phyloP scores from a whole-genome alignment of 2,888 invertebrate genomes.

The Caprella mutica region DNA sequence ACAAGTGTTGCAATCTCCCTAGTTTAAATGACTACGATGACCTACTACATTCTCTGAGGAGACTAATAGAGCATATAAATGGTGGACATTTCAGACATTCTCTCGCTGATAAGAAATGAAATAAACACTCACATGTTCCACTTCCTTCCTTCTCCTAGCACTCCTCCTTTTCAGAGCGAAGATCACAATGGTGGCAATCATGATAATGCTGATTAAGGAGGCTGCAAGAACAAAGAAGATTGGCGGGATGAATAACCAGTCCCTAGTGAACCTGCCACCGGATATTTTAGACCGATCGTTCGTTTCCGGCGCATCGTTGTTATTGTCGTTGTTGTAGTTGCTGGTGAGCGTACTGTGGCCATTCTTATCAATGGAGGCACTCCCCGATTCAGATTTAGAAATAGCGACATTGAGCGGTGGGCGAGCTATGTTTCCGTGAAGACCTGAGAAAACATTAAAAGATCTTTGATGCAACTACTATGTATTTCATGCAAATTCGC shows the following conservation, averaged over 20 bases:
- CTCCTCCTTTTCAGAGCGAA: slow-evolving; percentile 16
- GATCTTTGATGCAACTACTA: no score
- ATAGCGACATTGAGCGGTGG: slow-evolving; percentile 1
- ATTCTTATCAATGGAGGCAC: slow-evolving; percentile 10
- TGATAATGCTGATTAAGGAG: slow-evolving; percentile 17
- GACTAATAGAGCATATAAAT: no score
- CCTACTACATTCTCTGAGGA: no score
- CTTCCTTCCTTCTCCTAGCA: slow-evolving; percentile 11
- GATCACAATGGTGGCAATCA: slow-evolving; percentile 17
- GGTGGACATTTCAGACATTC: no score
- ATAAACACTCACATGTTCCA: slow-evolving; percentile 23
- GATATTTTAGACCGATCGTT: background rate
- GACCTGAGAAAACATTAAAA: background rate
- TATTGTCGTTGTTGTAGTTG: background rate
- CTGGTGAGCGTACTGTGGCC: slow-evolving; percentile 9
- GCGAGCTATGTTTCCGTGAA: slow-evolving; percentile 1
- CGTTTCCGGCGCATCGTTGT: background rate
- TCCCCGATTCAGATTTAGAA: slow-evolving; percentile 7
- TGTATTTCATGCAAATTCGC: no score
- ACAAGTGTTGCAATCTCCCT: no score
- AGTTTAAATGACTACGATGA: no score
- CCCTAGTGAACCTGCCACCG: background rate
- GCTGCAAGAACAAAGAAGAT: slow-evolving; percentile 18
- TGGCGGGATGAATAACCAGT: slow-evolving; percentile 11
- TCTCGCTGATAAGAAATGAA: no score